Percentiles rank a stretch among this genome's conserved stretches.
Conservation (phyloP, 2,888 invertebrate genomes). For the Sialis fuliginosa region DNA sequence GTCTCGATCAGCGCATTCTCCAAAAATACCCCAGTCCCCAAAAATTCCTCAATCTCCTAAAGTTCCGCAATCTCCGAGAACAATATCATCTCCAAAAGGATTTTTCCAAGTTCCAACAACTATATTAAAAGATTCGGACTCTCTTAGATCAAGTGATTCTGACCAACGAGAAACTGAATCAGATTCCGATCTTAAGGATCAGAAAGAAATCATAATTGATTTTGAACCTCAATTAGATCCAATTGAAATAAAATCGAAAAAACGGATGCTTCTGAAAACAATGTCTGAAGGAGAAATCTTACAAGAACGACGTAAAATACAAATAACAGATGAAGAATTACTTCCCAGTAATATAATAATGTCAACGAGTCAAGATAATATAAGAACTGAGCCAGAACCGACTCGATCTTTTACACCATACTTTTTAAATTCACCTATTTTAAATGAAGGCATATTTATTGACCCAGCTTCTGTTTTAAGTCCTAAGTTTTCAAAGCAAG, state of each 20-base stretch:
- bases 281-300: slow-evolving; percentile 68
- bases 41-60: background rate
- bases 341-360: slow-evolving; percentile 32
- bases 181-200: slow-evolving; percentile 38
- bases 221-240: slow-evolving; percentile 63
- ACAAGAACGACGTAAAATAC: slow-evolving; percentile 33
- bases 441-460: slow-evolving; percentile 37
- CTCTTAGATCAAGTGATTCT: slow-evolving; percentile 8
- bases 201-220: slow-evolving; percentile 71
- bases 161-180: slow-evolving; percentile 20
- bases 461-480: slow-evolving; percentile 12
- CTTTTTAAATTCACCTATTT: slow-evolving; percentile 37
- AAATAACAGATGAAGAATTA: slow-evolving; percentile 27
- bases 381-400: slow-evolving; percentile 19
- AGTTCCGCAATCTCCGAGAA: background rate
- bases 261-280: slow-evolving; percentile 46
- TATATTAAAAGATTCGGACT: background rate
- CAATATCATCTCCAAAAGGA: background rate
- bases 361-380: slow-evolving; percentile 45
- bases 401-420: slow-evolving; percentile 17
- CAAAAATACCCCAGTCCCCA: no score
- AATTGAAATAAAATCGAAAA: slow-evolving; percentile 17
- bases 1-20: background rate
- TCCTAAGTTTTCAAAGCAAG: background rate
- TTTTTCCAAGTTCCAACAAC: no score